Evolutionary conservation across 2,797 vertebrate species (phyloP).

Genomic region (Arnoldichthys spilopterus): DNA sequence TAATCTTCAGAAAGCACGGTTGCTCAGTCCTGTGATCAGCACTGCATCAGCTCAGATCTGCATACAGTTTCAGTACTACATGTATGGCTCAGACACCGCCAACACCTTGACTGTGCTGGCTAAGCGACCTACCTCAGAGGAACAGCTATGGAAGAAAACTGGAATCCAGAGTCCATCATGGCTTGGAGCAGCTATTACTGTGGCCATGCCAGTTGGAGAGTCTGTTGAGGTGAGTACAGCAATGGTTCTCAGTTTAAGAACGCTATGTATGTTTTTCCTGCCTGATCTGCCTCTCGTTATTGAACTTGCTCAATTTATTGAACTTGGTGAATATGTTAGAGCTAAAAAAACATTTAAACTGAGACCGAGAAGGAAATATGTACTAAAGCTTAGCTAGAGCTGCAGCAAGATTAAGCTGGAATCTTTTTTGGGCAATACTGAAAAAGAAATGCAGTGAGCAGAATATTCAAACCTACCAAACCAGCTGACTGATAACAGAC

Average conservation of each 20-base stretch:
- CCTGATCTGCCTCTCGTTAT: background rate
- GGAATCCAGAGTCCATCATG: conserved; percentile 79
- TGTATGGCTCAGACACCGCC: conserved; percentile 68
- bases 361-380: too few relatives aligned
- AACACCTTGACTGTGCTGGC: conserved; percentile 72
- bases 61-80: conserved; percentile 79
- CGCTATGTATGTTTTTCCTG: background rate
- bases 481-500: too few relatives aligned
- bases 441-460: too few relatives aligned
- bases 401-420: background rate
- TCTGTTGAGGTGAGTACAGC: conserved; percentile 71
- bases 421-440: too few relatives aligned
- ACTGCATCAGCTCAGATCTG: conserved; percentile 69
- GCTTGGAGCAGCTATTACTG: conserved; percentile 72
- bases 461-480: too few relatives aligned
- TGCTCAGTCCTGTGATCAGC: conserved; percentile 75
- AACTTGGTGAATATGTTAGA: too few relatives aligned
- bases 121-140: conserved; percentile 25
- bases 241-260: background rate
- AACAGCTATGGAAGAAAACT: conserved; percentile 70
- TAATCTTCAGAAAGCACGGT: conserved; percentile 62
- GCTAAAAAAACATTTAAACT: background rate
- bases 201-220: conserved; percentile 65
- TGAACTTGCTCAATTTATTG: background rate
- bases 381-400: background rate